phyloP scores from a whole-genome alignment of 2,113 vertebrate species.

The Petroica traversi region DNA sequence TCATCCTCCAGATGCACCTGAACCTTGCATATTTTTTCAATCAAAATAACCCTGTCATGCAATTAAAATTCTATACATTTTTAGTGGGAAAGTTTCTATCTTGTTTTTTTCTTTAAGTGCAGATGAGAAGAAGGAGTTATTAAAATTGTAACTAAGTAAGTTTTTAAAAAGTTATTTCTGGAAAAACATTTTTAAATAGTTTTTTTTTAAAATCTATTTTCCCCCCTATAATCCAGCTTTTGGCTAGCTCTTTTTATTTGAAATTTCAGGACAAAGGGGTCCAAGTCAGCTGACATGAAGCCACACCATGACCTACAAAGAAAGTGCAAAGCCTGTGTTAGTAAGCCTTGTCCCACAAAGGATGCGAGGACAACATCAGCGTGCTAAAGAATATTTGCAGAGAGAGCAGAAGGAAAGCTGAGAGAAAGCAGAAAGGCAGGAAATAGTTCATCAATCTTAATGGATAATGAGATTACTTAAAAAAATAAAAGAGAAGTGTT shows the following conservation, averaged over 20 bases:
- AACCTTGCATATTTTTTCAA: background rate
- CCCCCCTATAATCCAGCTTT: background rate
- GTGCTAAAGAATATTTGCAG: background rate
- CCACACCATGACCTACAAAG: background rate
- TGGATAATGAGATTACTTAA: background rate
- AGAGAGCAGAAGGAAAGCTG: background rate
- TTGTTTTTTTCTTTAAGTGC: background rate
- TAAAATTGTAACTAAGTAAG: background rate
- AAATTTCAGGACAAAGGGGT: background rate
- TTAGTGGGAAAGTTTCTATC: background rate
- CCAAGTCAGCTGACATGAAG: background rate
- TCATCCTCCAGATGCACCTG: background rate
- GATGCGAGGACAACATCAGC: background rate
- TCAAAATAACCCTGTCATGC: background rate
- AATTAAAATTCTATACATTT: background rate
- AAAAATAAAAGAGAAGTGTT: background rate
- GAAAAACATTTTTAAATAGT: background rate
- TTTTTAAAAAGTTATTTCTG: background rate
- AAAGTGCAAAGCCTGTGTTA: background rate
- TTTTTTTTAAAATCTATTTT: too few species aligned
- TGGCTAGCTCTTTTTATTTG: background rate
- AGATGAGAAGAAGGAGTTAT: background rate
- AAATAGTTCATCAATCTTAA: conserved; percentile 11
- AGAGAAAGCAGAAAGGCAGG: background rate
- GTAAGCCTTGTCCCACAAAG: background rate